phyloP scores from a whole-genome alignment of 2,888 invertebrate genomes.

The Epirrhoe alternata region DNA sequence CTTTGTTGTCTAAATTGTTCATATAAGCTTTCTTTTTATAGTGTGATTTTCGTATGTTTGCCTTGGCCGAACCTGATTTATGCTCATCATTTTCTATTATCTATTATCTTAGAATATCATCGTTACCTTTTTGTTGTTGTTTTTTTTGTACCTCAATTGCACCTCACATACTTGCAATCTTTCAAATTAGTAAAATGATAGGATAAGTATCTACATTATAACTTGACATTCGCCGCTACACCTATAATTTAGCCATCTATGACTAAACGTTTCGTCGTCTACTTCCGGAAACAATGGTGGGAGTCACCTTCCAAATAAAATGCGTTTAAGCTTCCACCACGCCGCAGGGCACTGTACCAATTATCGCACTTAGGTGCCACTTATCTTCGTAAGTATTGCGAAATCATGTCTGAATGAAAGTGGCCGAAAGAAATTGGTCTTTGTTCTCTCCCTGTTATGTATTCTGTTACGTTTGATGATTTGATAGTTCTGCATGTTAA shows the following conservation, averaged over 20 bases:
- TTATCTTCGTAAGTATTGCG: slow-evolving; percentile 34
- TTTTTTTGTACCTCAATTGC: too few relatives aligned
- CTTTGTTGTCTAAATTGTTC: not conserved
- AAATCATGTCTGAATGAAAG: slow-evolving; percentile 36
- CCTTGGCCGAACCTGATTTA: not conserved
- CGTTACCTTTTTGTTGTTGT: not conserved
- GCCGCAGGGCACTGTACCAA: slow-evolving; percentile 32
- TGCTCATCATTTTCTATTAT: not conserved
- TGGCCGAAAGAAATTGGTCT: slow-evolving; percentile 32
- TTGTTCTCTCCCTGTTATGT: slow-evolving; percentile 39
- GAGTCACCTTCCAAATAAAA: slow-evolving; percentile 26
- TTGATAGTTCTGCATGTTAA: slow-evolving; percentile 15
- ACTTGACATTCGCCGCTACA: not conserved
- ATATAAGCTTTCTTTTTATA: not conserved
- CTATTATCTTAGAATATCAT: not conserved
- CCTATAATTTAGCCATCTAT: slow-evolving; percentile 17
- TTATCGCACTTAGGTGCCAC: slow-evolving; percentile 33
- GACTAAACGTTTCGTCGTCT: slow-evolving; percentile 9
- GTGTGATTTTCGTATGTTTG: not conserved
- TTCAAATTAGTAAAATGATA: too few relatives aligned
- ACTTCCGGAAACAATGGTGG: slow-evolving; percentile 42
- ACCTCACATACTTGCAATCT: too few relatives aligned
- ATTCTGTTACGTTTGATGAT: slow-evolving; percentile 38
- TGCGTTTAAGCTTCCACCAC: slow-evolving; percentile 27
- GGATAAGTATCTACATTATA: not conserved